Base-by-base conservation (phyloP, 1,140 invertebrate species). In the Caerostris extrusa region DNA sequence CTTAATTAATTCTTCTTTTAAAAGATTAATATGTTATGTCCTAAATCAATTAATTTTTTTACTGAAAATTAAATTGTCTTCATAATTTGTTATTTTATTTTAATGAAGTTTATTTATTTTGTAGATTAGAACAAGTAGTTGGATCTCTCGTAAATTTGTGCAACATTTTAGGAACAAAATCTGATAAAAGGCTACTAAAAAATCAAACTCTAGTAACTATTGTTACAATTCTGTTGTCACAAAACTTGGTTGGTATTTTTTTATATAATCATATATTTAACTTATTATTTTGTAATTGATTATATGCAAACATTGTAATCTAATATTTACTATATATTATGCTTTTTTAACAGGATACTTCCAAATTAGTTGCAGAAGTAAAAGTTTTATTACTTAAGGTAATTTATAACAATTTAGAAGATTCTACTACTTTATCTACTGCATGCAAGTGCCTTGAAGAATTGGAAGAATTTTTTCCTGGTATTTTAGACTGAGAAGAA, bases 401-500 rank as follows among this genome's bases (percentile, higher is more conserved):
- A 50, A 88, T 94, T 19, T 81, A 57, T 88, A 50, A 53, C 77
- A 50, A 3, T 67, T 60, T 34, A 14, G 88, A 94, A 61, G 67
- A 91, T 91, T 50, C 71, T 50, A 55, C 61, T 77, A 58, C 91
- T 17, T 58, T 83, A 77, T 87, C 89, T 53, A 91, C 61, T 77
- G 94, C 89, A 53, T 94, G 94, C 56, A 91, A 77, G 87, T 94
- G 94, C n/a, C 64, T 94, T 2, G 94, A 94, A 82, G 94, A 94
- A 91, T n/a, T 94, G 34, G 94, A 94, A 64, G 83, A 58, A 53
- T 94, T 71, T 50, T 94, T 50, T 67, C 89, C 89, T 53, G 94
- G 64, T 94, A 17, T 61, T 77, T 34, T 34, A 34, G 34, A 34
- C 34, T 34, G 34, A 34, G 34, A 34, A 34, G 34, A 0, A 34